Conservation (phyloP, 2,797 vertebrate species). For the Spinus pinus region DNA sequence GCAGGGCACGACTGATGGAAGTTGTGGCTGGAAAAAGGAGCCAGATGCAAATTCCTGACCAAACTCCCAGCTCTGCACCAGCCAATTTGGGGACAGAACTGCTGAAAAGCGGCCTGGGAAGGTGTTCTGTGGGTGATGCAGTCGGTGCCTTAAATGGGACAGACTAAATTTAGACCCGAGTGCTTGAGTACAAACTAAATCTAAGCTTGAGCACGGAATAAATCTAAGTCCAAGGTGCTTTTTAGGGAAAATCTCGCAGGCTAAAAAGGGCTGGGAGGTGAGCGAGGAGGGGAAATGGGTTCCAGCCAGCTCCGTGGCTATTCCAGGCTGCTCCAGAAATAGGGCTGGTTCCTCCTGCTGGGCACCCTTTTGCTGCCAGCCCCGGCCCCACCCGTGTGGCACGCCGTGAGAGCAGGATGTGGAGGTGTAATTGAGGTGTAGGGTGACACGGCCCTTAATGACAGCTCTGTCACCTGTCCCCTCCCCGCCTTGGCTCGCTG, state of each 20-base stretch:
- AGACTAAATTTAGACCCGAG: not conserved
- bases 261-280: not conserved
- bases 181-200: not conserved
- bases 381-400: not conserved
- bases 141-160: not conserved
- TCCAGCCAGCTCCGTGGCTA: not conserved
- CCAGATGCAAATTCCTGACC: not conserved
- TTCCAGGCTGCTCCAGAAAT: slow-evolving; percentile 19
- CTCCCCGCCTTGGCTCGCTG: not conserved
- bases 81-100: not conserved
- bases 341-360: not conserved
- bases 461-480: not conserved
- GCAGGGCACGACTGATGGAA: not conserved
- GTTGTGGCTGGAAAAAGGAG: not conserved
- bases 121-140: not conserved
- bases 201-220: not conserved
- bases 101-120: not conserved
- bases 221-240: not conserved
- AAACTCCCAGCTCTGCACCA: not conserved
- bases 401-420: not conserved
- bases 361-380: not conserved
- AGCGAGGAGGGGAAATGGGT: not conserved
- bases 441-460: not conserved
- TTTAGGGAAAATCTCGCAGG: not conserved
- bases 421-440: accelerated